phyloP scores from a whole-genome alignment of 1,140 invertebrate genomes.

The Periplaneta americana region DNA sequence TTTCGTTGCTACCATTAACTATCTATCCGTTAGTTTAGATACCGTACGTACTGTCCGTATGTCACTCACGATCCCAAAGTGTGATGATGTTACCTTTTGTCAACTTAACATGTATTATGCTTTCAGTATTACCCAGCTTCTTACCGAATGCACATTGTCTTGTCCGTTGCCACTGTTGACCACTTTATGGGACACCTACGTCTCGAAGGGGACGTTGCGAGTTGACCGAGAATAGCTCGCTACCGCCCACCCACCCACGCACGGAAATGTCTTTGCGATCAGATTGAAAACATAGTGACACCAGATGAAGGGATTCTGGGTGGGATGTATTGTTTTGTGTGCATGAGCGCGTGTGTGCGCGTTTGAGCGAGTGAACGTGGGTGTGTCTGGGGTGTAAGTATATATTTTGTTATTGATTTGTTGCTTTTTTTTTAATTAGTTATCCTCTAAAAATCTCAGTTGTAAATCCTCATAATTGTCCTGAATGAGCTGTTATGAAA shows the following conservation, averaged over 20 bases:
- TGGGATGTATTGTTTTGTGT: conserved; percentile 5
- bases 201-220: conserved; percentile 12
- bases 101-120: conserved; percentile 18
- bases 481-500: neutral
- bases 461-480: neutral
- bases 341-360: neutral
- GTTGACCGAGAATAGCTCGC: neutral
- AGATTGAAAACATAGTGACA: neutral
- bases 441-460: neutral
- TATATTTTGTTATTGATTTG: neutral
- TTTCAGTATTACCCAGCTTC: conserved; percentile 20
- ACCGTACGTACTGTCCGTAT: conserved; percentile 10
- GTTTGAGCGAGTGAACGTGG: neutral
- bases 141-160: conserved; percentile 19
- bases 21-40: conserved; percentile 15
- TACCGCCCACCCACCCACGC: neutral
- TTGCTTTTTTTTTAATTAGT: neutral
- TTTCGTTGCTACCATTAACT: conserved; percentile 17
- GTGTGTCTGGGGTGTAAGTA: neutral
- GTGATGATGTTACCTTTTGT: conserved; percentile 18
- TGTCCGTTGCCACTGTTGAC: conserved; percentile 16
- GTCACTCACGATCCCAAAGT: conserved; percentile 18
- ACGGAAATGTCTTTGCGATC: neutral
- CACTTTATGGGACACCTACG: conserved; percentile 25
- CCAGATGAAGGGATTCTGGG: neutral